These are phyloP conservation scores for Numenius arquata DNA, from an alignment of 2,113 vertebrate genomes.

Conservation along the genomic window DNA sequence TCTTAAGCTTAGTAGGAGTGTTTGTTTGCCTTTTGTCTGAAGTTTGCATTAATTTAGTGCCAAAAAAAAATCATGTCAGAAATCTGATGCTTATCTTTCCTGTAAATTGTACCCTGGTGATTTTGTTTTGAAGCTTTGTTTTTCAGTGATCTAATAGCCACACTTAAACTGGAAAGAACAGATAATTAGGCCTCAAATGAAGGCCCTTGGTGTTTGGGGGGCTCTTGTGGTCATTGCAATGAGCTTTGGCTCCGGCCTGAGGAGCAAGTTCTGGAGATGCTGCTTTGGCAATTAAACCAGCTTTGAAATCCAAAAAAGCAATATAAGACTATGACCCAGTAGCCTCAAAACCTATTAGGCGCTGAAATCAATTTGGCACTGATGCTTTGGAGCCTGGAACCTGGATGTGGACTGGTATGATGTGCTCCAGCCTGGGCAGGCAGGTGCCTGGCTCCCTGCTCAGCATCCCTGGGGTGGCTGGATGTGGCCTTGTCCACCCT, in stretches of 20 bases:
- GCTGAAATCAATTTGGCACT: neutral
- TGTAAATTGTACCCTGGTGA: neutral
- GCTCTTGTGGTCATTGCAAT: neutral
- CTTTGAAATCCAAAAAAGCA: neutral
- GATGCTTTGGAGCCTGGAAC: neutral
- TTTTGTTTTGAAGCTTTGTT: slow-evolving; percentile 11
- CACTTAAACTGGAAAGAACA: neutral
- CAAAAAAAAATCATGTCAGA: neutral
- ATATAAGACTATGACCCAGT: neutral
- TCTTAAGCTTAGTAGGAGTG: neutral
- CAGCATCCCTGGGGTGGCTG: neutral
- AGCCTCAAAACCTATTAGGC: neutral
- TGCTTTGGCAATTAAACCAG: neutral
- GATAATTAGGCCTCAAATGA: neutral
- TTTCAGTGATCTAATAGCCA: neutral
- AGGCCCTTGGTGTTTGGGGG: neutral
- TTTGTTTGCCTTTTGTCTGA: neutral
- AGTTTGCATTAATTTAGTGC: neutral
- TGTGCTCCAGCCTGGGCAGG: neutral
- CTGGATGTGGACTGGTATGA: neutral
- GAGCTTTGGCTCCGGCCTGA: neutral
- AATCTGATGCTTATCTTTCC: slow-evolving; percentile 8
- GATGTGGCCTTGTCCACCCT: neutral
- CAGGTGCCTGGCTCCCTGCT: neutral
- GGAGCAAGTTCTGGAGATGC: neutral